A percentile compares a stretch with the other conserved stretches of the same genome.
These are phyloP conservation scores for Cantharis nigra DNA, from an alignment of 2,888 invertebrate genomes.

Conservation along the genomic window DNA sequence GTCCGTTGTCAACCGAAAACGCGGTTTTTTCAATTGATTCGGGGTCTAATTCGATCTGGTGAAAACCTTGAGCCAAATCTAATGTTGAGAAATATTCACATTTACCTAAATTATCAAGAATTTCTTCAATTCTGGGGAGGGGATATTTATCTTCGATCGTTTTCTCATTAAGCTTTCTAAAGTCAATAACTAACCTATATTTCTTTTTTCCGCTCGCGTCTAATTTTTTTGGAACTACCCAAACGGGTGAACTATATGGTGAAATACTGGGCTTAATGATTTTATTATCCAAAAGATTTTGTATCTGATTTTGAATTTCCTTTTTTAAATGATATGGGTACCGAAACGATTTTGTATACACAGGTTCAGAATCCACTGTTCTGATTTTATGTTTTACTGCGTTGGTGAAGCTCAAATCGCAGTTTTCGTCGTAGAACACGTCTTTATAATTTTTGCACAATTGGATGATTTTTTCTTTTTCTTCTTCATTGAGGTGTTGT, in stretches of 20 bases:
- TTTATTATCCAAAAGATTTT: neutral
- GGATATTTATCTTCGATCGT: neutral
- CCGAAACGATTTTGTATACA: neutral
- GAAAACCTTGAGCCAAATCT: slow-evolving; percentile 1
- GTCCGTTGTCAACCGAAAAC: neutral
- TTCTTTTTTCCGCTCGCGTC: neutral
- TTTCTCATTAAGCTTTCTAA: neutral
- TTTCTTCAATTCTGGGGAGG: neutral
- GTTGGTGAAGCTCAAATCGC: slow-evolving; percentile 5
- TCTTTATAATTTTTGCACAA: slow-evolving; percentile 7
- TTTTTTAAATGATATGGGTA: neutral
- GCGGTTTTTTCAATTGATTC: slow-evolving; percentile 1
- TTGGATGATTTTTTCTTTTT: neutral
- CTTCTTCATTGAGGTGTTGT: neutral
- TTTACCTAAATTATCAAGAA: neutral
- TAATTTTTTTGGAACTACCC: neutral
- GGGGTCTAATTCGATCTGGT: neutral
- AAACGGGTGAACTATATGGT: neutral
- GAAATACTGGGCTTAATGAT: neutral
- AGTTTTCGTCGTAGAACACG: slow-evolving; percentile 9
- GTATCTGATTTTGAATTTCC: neutral
- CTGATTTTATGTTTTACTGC: slow-evolving; percentile 5
- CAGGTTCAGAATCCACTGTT: slow-evolving; percentile 1
- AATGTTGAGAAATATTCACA: neutral
- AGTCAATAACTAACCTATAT: neutral